phyloP scores from a whole-genome alignment of 2,113 vertebrate genomes.

The Pithys albifrons region DNA sequence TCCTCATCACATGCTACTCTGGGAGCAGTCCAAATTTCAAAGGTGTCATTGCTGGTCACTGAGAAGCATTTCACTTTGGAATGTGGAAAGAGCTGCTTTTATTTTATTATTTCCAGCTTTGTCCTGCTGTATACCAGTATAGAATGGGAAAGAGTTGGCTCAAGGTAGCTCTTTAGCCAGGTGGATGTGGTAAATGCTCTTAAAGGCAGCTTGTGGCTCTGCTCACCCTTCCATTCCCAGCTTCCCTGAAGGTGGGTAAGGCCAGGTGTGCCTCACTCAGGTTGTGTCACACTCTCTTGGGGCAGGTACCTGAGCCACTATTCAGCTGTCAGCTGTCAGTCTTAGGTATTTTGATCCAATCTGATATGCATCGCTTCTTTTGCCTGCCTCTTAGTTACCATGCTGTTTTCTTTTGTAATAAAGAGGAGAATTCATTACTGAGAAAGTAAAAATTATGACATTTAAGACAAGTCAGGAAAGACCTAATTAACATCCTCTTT shows the following conservation, averaged over 20 bases:
- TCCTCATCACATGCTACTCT: background rate
- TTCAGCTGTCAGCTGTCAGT: background rate
- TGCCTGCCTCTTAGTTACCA: background rate
- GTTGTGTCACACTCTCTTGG: rapidly evolving
- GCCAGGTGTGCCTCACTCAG: background rate
- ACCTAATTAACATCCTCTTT: background rate
- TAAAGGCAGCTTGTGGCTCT: background rate
- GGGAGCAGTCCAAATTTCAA: background rate
- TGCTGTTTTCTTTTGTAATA: background rate
- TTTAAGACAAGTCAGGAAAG: background rate
- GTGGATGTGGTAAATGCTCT: background rate
- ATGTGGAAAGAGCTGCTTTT: background rate
- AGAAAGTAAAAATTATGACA: background rate
- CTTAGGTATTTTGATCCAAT: background rate
- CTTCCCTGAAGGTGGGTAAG: background rate
- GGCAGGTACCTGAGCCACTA: background rate
- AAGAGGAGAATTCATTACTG: background rate
- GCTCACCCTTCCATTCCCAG: background rate
- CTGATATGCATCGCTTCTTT: background rate
- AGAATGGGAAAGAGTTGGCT: background rate
- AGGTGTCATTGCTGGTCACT: background rate
- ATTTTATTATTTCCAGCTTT: background rate
- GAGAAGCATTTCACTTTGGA: background rate
- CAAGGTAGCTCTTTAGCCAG: background rate
- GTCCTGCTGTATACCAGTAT: background rate